Percentiles rank a stretch among this genome's conserved stretches.
Conservation (phyloP, 2,888 invertebrate genomes). For the Cryptophagus acutangulus region DNA sequence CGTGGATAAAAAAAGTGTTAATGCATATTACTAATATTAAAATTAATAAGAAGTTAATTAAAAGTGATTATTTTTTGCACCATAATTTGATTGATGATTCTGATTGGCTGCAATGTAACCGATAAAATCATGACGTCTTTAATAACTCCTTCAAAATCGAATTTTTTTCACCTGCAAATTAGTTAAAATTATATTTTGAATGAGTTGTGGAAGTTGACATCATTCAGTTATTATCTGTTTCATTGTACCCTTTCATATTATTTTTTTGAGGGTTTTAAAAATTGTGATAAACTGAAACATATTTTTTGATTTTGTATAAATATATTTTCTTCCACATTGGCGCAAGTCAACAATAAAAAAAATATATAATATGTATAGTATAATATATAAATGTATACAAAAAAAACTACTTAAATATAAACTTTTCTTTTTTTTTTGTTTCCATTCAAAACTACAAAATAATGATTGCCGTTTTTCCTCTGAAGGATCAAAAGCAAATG, state of each 20-base stretch:
- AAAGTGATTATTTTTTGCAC: neutral
- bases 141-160: too few species aligned
- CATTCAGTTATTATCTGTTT: too few species aligned
- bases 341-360: conserved; percentile 50
- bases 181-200: too few species aligned
- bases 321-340: conserved; percentile 51
- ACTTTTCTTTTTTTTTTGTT: conserved; percentile 4
- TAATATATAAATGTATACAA: conserved; percentile 41
- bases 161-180: neutral
- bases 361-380: conserved; percentile 41
- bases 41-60: conserved; percentile 13
- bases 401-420: conserved; percentile 41
- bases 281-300: conserved; percentile 29
- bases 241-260: too few species aligned
- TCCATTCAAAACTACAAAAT: conserved; percentile 2
- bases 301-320: conserved; percentile 45
- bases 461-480: conserved; percentile 35
- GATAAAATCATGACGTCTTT: too few species aligned
- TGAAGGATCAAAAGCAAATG: conserved; percentile 8
- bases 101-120: too few species aligned
- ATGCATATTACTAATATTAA: conserved; percentile 34
- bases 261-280: neutral
- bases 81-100: too few species aligned
- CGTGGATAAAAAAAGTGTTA: conserved; percentile 26
- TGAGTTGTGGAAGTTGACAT: too few species aligned